Percentiles rank a stretch among this genome's conserved stretches.
Conservation (phyloP, 2,888 invertebrate genomes). For the Drosophila affinis region DNA sequence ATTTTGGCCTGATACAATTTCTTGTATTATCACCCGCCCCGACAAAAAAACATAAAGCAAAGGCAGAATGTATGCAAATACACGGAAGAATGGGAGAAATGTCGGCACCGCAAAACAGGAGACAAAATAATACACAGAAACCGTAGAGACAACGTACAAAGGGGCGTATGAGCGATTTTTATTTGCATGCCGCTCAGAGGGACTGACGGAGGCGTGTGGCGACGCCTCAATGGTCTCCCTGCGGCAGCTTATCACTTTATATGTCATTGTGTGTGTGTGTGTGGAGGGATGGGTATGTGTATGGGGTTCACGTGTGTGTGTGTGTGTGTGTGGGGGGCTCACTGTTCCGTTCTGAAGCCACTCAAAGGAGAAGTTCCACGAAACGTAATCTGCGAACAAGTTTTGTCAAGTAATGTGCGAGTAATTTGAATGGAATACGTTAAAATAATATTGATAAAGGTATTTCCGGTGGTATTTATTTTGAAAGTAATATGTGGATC, state of each 20-base stretch:
- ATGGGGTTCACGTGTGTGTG: constrained; percentile 2
- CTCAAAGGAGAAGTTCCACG: constrained; percentile 31
- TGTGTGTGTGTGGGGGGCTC: not conserved
- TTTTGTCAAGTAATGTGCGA: not conserved
- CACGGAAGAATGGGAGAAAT: constrained; percentile 7
- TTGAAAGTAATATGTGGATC: not conserved
- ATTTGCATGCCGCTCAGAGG: constrained; percentile 60
- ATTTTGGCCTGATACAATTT: constrained; percentile 68
- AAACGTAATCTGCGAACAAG: constrained; percentile 39
- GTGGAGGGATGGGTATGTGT: constrained; percentile 8
- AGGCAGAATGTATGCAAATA: constrained; percentile 62
- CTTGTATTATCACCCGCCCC: constrained; percentile 58
- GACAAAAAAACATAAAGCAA: not conserved
- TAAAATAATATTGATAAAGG: not conserved
- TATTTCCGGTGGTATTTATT: not conserved
- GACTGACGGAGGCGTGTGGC: constrained; percentile 20
- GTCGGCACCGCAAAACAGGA: constrained; percentile 6
- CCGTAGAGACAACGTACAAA: constrained; percentile 32
- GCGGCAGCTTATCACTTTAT: constrained; percentile 71
- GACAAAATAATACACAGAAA: constrained; percentile 10
- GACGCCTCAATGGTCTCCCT: constrained; percentile 43
- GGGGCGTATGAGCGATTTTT: constrained; percentile 73
- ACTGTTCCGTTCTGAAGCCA: not conserved
- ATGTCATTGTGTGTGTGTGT: constrained; percentile 9
- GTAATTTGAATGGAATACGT: not conserved